Evolutionary conservation across 2,888 invertebrate genomes (phyloP).

Genomic region (Macrosoma leucophasiata): DNA sequence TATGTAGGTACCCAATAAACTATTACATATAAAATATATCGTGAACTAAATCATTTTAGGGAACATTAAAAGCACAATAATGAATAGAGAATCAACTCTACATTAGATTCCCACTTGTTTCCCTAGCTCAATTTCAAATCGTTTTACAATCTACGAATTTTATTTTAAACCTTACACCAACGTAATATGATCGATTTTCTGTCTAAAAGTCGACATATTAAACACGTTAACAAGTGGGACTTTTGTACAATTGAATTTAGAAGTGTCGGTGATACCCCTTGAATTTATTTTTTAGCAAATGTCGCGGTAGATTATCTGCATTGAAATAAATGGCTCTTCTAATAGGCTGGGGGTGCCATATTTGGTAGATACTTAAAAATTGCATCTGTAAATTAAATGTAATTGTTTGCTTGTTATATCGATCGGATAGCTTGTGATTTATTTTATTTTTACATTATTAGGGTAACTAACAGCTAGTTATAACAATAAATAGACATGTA

Average conservation of each 20-base stretch:
- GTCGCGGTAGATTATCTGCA: slow-evolving; percentile 60
- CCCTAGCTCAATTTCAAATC: slow-evolving; percentile 18
- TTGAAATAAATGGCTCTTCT: slow-evolving; percentile 41
- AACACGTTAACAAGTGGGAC: slow-evolving; percentile 51
- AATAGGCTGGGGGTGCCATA: slow-evolving; percentile 48
- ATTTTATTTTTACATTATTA: slow-evolving; percentile 17
- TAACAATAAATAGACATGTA: too few relatives aligned
- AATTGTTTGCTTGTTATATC: slow-evolving; percentile 71
- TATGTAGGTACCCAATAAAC: too few relatives aligned
- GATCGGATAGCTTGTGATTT: slow-evolving; percentile 36
- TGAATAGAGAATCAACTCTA: slow-evolving; percentile 38
- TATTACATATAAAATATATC: too few relatives aligned
- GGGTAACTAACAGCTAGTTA: too few relatives aligned
- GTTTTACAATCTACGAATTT: slow-evolving; percentile 9
- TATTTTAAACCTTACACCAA: slow-evolving; percentile 15
- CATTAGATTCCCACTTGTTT: slow-evolving; percentile 30
- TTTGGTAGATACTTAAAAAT: slow-evolving; percentile 70
- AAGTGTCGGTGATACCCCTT: slow-evolving; percentile 61
- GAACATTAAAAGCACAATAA: too few relatives aligned
- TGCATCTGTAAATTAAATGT: slow-evolving; percentile 72
- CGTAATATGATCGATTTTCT: slow-evolving; percentile 11
- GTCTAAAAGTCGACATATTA: slow-evolving; percentile 24
- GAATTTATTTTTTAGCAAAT: slow-evolving; percentile 70
- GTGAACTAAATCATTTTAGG: too few relatives aligned
- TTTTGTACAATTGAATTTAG: slow-evolving; percentile 61